Base-by-base conservation (phyloP, 2,113 vertebrate genomes). In the Triplophysa dalaica region DNA sequence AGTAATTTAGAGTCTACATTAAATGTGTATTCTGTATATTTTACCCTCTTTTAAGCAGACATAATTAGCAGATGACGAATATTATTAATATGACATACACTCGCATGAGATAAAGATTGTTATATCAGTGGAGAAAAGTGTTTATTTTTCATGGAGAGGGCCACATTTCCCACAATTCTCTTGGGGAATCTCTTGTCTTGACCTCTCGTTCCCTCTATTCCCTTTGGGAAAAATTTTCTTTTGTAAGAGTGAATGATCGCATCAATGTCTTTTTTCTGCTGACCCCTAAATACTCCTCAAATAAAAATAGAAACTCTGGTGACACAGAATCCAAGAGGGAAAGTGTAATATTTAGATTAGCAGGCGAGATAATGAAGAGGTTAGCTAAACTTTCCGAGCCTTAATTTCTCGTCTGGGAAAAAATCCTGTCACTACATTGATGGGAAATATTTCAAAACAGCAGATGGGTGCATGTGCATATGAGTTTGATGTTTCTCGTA, bases 321-420 rank as follows among this genome's bases (percentile, higher is more conserved):
- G 82, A 78, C 80, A 77, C 79, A 61, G 43, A 75, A 70, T 80
- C 77, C 70, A 70, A 22, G 56, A 77, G 77, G 69, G 61, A 78
- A 82, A 69, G 70, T 24, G 81, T 85, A 80, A 87, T 83, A 86
- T 81, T 85, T 82, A 82, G 83, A 86, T 78, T 77, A 86, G 75
- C 24, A 19, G 16, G 65, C 33, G 22, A 84, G 77, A 74, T 85
- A 75, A 82, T 80, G 77, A 82, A 81, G 80, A 81, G 82, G 81
- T 60, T 75, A 84, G 22, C 72, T 86, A 84, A 88, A 87, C 68
- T 85, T 82, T 78, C 75, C 48, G 33, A 73, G 7, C 6, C 21
- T 70, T 63, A 29, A 82, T 19, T 58, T 48, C 33, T 63, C 14
- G 38, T 16, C 38, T n/a, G 50, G 14, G 12, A 56, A 48, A 75